These are phyloP conservation scores for Champsocephalus esox DNA, from an alignment of 2,797 vertebrate species.

Conservation along the genomic window DNA sequence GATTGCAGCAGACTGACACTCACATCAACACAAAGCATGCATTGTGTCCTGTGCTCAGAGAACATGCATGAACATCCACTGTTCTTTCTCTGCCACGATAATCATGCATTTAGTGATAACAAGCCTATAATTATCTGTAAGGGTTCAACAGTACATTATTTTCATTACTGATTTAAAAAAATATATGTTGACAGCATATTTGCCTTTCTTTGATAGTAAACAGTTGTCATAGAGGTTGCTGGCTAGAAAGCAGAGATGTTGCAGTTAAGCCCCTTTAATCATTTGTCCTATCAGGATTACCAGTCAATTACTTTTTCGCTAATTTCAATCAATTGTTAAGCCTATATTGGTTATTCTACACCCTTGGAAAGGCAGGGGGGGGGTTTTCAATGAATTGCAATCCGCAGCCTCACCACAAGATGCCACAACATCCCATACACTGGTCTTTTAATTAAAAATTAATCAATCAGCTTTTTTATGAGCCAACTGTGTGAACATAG, in stretches of 20 bases:
- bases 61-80: constrained; percentile 11
- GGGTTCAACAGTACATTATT: neutral
- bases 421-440: too few species aligned
- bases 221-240: neutral
- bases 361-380: too few species aligned
- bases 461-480: neutral
- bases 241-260: neutral
- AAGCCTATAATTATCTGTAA: constrained; percentile 8
- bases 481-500: neutral
- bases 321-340: neutral
- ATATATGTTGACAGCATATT: neutral
- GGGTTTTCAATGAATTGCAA: neutral
- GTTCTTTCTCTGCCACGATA: neutral
- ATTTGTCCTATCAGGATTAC: neutral
- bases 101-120: constrained; percentile 8
- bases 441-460: neutral
- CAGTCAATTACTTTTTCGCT: neutral
- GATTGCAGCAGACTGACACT: constrained; percentile 26
- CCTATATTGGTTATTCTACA: neutral
- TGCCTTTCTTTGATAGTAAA: neutral
- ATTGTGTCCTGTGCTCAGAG: constrained; percentile 6
- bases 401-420: neutral
- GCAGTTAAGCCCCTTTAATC: neutral
- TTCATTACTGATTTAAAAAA: neutral
- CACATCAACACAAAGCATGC: neutral